A percentile compares a stretch with the other conserved stretches of the same genome.
Evolutionary conservation across 2,888 invertebrate genomes (phyloP).

Genomic region (Phania funesta): DNA sequence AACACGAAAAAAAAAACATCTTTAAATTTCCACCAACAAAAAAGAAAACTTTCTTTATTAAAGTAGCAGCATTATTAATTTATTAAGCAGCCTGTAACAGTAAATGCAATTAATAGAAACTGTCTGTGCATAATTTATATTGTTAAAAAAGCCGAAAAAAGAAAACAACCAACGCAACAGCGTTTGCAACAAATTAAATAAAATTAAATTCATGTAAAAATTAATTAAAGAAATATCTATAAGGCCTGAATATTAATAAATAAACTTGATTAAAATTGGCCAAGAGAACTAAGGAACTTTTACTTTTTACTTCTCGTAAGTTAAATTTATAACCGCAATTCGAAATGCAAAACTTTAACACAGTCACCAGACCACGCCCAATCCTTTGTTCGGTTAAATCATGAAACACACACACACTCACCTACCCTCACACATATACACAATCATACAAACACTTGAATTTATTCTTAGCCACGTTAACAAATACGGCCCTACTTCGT

Average conservation of each 20-base stretch:
- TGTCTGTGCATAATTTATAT: background rate
- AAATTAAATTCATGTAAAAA: too few relatives aligned
- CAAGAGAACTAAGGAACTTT: conserved; percentile 15
- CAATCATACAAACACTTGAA: background rate
- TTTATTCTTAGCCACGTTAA: conserved; percentile 52
- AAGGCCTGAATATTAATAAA: too few relatives aligned
- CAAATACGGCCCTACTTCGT: conserved; percentile 20
- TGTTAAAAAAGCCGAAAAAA: background rate
- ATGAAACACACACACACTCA: background rate
- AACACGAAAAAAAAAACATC: background rate
- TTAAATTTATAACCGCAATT: background rate
- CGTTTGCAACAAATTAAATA: background rate
- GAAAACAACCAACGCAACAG: background rate
- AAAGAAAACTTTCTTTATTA: conserved; percentile 31
- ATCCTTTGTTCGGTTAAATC: conserved; percentile 58
- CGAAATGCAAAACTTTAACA: background rate
- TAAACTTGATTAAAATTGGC: background rate
- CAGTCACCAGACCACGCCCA: conserved; percentile 63
- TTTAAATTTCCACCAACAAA: too few relatives aligned
- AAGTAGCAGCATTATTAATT: too few relatives aligned
- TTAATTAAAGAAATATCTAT: too few relatives aligned
- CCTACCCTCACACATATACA: background rate
- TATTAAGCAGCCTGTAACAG: background rate
- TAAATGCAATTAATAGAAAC: conserved; percentile 36
- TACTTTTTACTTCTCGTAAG: conserved; percentile 51